Evolutionary conservation across 1,140 invertebrate species (phyloP).

Genomic region (Cydia splendana): DNA sequence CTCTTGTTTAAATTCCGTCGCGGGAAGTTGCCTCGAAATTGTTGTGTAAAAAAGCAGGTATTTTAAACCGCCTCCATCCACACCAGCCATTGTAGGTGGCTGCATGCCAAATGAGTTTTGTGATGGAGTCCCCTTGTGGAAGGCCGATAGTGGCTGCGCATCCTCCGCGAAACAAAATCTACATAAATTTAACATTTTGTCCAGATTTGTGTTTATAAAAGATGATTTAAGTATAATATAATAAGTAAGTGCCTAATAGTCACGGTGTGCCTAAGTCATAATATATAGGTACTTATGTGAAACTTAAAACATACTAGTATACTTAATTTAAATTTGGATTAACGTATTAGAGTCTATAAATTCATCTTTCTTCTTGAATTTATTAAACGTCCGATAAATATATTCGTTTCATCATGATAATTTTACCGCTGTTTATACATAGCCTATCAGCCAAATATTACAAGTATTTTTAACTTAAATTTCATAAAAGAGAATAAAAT

Average conservation of each 20-base stretch:
- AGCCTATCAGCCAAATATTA: no score
- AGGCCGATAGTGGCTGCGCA: conserved; percentile 59
- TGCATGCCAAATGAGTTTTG: conserved; percentile 78
- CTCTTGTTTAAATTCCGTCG: conserved; percentile 50
- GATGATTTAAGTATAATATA: not conserved
- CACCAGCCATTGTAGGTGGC: conserved; percentile 70
- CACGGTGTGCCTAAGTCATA: not conserved
- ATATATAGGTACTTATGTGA: not conserved
- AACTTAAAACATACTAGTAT: no score
- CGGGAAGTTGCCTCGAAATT: conserved; percentile 56
- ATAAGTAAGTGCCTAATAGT: not conserved
- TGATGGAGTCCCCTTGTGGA: conserved; percentile 69
- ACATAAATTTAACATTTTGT: conserved; percentile 25
- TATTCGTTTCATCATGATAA: no score
- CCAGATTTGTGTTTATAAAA: conserved; percentile 2
- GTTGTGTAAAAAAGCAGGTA: conserved; percentile 63
- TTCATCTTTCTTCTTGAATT: no score
- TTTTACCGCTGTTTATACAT: no score
- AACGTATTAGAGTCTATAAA: no score
- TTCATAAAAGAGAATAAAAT: no score
- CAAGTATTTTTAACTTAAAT: no score
- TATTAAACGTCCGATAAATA: no score
- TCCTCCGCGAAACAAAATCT: conserved; percentile 49
- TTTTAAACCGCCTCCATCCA: conserved; percentile 70
- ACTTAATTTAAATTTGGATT: no score